Percentiles rank a stretch among this genome's conserved stretches.
Evolutionary conservation across 2,888 invertebrate species (phyloP).

Genomic region (Xanthia togata): DNA sequence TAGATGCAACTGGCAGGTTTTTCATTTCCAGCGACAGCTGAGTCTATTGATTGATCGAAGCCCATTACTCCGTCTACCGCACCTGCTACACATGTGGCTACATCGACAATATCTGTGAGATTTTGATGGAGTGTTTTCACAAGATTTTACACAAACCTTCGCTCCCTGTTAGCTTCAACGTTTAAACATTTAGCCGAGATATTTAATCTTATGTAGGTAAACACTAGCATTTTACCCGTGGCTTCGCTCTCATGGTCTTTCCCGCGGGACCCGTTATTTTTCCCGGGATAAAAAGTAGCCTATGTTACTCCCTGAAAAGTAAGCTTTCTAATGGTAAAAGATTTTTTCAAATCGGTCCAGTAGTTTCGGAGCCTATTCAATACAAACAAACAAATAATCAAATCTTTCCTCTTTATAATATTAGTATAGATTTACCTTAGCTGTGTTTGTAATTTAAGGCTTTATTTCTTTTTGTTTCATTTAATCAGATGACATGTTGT

Average conservation of each 20-base stretch:
- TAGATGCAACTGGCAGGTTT: conserved; percentile 32
- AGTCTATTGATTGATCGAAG: conserved; percentile 52
- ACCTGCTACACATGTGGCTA: conserved; percentile 31
- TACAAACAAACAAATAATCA: too few species aligned
- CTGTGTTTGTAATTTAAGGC: conserved; percentile 17
- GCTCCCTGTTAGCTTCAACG: conserved; percentile 17
- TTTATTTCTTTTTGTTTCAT: conserved; percentile 6
- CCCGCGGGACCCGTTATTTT: too few species aligned
- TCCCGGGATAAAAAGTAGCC: too few species aligned
- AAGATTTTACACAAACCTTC: conserved; percentile 16
- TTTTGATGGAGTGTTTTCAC: conserved; percentile 20
- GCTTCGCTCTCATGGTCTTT: too few species aligned
- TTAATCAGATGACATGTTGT: conserved; percentile 12
- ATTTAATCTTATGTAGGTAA: conserved; percentile 39
- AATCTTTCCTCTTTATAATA: too few species aligned
- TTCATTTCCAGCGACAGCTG: conserved; percentile 42
- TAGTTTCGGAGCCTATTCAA: too few species aligned
- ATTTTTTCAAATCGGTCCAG: too few species aligned
- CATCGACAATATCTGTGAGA: conserved; percentile 12
- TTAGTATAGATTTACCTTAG: too few species aligned
- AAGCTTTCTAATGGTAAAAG: too few species aligned
- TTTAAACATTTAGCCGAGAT: conserved; percentile 38
- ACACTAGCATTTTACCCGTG: too few species aligned
- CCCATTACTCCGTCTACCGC: conserved; percentile 36
- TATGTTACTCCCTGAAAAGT: too few species aligned